Evolutionary conservation across 2,797 vertebrate species (phyloP).

Genomic region (Phalanger gymnotis): DNA sequence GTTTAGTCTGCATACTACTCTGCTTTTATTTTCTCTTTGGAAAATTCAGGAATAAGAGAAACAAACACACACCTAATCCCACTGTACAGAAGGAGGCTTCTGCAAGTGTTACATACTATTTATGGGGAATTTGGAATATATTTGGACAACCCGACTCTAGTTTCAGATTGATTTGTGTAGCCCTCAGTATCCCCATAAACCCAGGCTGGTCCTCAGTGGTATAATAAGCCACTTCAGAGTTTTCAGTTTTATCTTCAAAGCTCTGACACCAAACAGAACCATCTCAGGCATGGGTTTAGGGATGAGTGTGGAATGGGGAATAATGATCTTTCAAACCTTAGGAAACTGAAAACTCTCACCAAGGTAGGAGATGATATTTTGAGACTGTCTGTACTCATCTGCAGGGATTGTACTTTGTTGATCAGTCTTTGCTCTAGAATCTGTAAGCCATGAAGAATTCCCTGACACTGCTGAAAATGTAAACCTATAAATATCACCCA

Average conservation of each 20-base stretch:
- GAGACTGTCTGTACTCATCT: slow-evolving; percentile 19
- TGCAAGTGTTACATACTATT: not conserved
- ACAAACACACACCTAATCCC: not conserved
- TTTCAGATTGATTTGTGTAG: not conserved
- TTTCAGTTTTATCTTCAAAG: not conserved
- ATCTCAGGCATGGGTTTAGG: slow-evolving; percentile 15
- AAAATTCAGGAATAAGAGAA: not conserved
- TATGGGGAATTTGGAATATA: not conserved
- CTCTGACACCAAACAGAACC: not conserved
- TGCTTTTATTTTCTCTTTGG: not conserved
- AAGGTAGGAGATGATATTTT: slow-evolving; percentile 26
- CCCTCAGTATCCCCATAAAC: not conserved
- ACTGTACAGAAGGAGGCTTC: not conserved
- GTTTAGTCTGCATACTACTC: not conserved
- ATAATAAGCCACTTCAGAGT: not conserved
- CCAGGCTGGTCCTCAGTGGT: not conserved
- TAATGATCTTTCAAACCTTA: slow-evolving; percentile 23
- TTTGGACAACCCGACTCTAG: not conserved
- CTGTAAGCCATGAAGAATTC: slow-evolving; percentile 63
- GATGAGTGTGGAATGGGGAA: not conserved
- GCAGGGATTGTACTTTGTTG: slow-evolving; percentile 39
- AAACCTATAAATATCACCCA: slow-evolving; percentile 36
- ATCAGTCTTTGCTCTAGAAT: slow-evolving; percentile 48
- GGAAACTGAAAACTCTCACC: slow-evolving; percentile 40
- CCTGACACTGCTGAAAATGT: slow-evolving; percentile 48